These are phyloP conservation scores for Empidonax alnorum DNA, from an alignment of 2,113 vertebrate genomes.

Conservation along the genomic window DNA sequence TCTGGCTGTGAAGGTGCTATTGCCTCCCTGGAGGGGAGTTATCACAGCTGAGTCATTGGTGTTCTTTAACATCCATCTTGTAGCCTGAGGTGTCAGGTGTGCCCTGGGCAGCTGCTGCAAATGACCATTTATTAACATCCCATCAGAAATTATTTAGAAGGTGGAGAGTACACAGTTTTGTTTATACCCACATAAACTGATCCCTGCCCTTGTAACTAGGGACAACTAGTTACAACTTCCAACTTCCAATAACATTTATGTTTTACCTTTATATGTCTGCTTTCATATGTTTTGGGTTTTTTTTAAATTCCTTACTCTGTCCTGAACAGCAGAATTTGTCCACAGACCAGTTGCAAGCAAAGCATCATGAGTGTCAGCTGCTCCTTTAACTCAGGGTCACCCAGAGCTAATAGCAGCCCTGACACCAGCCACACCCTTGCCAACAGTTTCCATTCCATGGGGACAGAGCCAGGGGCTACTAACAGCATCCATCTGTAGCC, in stretches of 20 bases:
- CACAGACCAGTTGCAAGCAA: neutral
- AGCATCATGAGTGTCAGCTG: fast-evolving
- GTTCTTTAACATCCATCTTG: too few species aligned
- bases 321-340: neutral
- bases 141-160: too few species aligned
- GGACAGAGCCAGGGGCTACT: neutral
- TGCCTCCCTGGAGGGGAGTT: too few species aligned
- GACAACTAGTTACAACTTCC: too few species aligned
- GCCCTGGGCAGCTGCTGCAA: too few species aligned
- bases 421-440: neutral
- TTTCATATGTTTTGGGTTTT: neutral
- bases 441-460: fast-evolving
- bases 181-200: too few species aligned
- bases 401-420: neutral
- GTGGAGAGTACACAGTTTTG: too few species aligned
- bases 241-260: neutral
- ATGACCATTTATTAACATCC: too few species aligned
- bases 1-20: too few species aligned
- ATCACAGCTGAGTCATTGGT: too few species aligned
- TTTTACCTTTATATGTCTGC: neutral
- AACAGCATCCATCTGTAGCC: neutral
- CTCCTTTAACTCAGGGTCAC: neutral
- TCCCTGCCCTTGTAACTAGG: too few species aligned
- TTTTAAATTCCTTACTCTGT: neutral
- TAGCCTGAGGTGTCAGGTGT: too few species aligned